These are phyloP conservation scores for Tinea pellionella DNA, from an alignment of 2,888 invertebrate species.

Conservation along the genomic window DNA sequence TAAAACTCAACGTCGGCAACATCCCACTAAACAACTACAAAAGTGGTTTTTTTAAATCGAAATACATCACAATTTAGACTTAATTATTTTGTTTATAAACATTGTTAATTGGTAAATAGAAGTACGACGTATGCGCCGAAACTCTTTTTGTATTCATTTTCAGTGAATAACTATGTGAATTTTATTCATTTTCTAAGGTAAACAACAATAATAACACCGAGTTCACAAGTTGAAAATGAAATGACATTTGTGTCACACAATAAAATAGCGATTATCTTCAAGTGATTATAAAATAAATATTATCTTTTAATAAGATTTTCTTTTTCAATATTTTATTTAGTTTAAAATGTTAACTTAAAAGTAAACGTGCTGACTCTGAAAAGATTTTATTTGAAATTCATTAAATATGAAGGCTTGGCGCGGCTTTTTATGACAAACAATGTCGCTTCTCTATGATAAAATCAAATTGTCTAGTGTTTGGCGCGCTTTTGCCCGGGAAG, in stretches of 20 bases:
- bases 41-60: not conserved
- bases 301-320: not conserved
- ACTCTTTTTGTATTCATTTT: not conserved
- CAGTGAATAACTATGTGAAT: not conserved
- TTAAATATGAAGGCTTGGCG: too few relatives aligned
- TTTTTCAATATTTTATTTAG: not conserved
- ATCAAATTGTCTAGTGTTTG: too few relatives aligned
- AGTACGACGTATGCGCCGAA: not conserved
- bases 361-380: too few relatives aligned
- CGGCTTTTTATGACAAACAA: not conserved
- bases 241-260: not conserved
- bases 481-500: too few relatives aligned
- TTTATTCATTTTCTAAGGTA: not conserved
- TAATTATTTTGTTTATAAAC: not conserved
- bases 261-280: not conserved
- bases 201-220: slow-evolving; percentile 3
- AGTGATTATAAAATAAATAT: not conserved
- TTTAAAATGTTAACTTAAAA: too few relatives aligned
- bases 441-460: not conserved
- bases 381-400: too few relatives aligned
- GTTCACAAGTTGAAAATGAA: not conserved
- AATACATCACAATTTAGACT: slow-evolving; percentile 1
- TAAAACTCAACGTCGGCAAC: slow-evolving; percentile 57
- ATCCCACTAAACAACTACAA: slow-evolving; percentile 31
- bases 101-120: not conserved